These are phyloP conservation scores for Nymphicus hollandicus DNA, from an alignment of 2,113 vertebrate species.

Conservation along the genomic window DNA sequence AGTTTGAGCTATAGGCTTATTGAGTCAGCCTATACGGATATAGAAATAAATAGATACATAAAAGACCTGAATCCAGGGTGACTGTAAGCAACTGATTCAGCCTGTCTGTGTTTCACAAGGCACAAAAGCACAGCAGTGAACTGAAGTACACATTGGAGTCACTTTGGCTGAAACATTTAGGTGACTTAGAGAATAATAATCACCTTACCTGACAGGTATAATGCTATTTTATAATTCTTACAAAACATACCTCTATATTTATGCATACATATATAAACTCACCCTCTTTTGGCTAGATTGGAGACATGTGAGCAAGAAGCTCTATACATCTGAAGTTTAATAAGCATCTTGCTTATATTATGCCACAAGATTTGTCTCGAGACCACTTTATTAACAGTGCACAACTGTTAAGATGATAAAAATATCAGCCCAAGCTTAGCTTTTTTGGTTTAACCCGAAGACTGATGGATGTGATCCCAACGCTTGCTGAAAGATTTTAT, in stretches of 20 bases:
- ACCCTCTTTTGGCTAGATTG: not conserved
- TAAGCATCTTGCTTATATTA: not conserved
- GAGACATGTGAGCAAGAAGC: not conserved
- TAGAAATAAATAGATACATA: too few species aligned
- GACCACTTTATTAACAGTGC: not conserved
- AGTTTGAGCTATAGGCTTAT: not conserved
- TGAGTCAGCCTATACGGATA: not conserved
- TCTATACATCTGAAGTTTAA: not conserved
- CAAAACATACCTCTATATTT: not conserved
- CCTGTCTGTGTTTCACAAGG: not conserved
- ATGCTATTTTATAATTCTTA: not conserved
- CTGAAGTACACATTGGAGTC: accelerated
- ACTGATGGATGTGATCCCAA: slow-evolving; percentile 16
- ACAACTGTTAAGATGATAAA: not conserved
- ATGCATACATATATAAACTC: not conserved
- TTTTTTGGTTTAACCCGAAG: not conserved
- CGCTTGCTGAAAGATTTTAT: slow-evolving; percentile 47
- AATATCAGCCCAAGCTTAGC: not conserved
- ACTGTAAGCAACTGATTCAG: not conserved
- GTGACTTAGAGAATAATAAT: not conserved
- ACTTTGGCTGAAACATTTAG: not conserved
- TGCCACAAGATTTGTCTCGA: not conserved
- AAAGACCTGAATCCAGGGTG: not conserved
- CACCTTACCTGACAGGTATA: not conserved
- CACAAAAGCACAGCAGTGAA: not conserved